A percentile compares a stretch with the other conserved stretches of the same genome.
These are phyloP conservation scores for Nemotelus pantherinus DNA, from an alignment of 2,888 invertebrate species.

Conservation along the genomic window DNA sequence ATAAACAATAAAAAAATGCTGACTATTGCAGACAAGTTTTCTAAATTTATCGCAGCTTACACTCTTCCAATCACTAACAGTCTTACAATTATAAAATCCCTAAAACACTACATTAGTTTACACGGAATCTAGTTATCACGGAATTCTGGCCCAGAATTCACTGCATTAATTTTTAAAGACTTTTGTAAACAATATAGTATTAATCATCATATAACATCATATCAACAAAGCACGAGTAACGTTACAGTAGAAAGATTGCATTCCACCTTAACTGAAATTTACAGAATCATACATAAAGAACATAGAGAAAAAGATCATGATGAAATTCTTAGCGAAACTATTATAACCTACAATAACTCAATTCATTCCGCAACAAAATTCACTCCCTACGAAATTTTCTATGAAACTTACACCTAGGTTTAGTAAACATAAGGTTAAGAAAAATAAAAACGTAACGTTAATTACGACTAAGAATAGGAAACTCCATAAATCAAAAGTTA, in stretches of 20 bases:
- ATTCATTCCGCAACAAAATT: constrained; percentile 31
- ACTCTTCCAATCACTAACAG: constrained; percentile 23
- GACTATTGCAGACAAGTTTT: constrained; percentile 35
- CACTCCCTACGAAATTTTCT: constrained; percentile 21
- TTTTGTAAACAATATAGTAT: constrained; percentile 48
- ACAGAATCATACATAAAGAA: constrained; percentile 47
- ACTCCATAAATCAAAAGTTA: constrained; percentile 29
- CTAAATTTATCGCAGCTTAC: constrained; percentile 37
- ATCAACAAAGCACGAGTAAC: constrained; percentile 48
- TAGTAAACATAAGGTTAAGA: constrained; percentile 14
- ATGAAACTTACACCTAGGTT: constrained; percentile 28
- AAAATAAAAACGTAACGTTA: constrained; percentile 10
- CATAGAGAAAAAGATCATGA: constrained; percentile 31
- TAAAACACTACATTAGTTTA: constrained; percentile 28
- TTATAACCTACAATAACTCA: constrained; percentile 27
- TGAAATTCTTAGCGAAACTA: constrained; percentile 19
- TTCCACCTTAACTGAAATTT: constrained; percentile 50
- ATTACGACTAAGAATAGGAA: not conserved
- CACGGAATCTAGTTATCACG: constrained; percentile 36
- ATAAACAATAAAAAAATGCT: constrained; percentile 35
- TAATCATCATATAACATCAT: constrained; percentile 47
- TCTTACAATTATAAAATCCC: constrained; percentile 17
- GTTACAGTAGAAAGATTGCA: constrained; percentile 50
- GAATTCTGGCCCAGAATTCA: constrained; percentile 48
- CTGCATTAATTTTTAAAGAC: constrained; percentile 47